Conservation (phyloP, 2,113 vertebrate species). For the Panthera uncia region DNA sequence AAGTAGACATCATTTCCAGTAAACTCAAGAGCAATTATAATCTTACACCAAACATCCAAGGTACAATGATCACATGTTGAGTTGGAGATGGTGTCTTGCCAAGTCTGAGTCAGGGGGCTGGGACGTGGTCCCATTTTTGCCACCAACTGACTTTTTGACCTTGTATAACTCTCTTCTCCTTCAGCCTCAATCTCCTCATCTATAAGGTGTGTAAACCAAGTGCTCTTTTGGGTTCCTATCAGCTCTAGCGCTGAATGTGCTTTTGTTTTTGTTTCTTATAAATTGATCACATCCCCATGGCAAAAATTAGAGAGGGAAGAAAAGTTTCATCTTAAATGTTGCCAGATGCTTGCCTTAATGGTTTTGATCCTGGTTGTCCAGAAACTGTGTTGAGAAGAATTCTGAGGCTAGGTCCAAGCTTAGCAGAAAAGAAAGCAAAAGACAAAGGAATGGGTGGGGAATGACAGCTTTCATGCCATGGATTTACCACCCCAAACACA, state of each 20-base stretch:
- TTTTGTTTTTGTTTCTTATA: conserved; percentile 41
- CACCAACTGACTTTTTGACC: not conserved
- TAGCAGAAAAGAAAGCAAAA: not conserved
- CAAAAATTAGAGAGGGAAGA: conserved; percentile 27
- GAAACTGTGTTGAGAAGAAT: conserved; percentile 14
- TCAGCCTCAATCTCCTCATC: not conserved
- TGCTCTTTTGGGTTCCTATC: not conserved
- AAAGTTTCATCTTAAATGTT: conserved; percentile 2
- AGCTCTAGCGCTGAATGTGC: not conserved
- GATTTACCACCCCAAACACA: not conserved
- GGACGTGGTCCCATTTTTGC: not conserved
- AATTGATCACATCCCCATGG: not conserved
- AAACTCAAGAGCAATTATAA: conserved; percentile 20
- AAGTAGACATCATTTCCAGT: conserved; percentile 35
- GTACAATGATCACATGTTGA: not conserved
- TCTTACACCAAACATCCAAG: not conserved
- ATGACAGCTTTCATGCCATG: not conserved
- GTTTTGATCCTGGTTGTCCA: not conserved
- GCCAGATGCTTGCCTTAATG: not conserved
- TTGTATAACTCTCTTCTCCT: not conserved
- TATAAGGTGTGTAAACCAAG: not conserved
- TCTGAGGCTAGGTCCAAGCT: not conserved
- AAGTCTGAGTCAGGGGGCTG: not conserved
- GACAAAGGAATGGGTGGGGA: not conserved
- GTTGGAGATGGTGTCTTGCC: not conserved